Percentiles rank a stretch among this genome's conserved stretches.
phyloP scores from a whole-genome alignment of 2,888 invertebrate genomes.

The Philopedon plagiatum region DNA sequence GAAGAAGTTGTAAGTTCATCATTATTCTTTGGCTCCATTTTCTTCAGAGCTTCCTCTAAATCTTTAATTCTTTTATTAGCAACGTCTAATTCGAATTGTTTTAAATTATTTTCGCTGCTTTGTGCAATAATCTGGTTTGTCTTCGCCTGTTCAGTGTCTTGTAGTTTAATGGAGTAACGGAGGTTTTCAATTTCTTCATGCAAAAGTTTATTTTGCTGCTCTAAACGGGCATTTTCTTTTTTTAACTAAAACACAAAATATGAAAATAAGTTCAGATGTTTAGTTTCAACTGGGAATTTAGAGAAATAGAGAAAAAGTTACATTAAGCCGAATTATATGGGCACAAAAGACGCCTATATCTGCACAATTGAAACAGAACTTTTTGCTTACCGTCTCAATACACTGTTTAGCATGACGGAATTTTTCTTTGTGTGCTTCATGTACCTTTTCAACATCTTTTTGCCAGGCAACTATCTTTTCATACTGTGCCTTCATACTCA shows the following conservation, averaged over 20 bases:
- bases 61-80: conserved; percentile 58
- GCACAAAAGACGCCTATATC: no score
- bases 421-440: conserved; percentile 76
- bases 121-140: conserved; percentile 10
- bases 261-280: conserved; percentile 57
- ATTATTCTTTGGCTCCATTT: conserved; percentile 45
- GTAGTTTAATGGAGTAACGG: neutral
- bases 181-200: conserved; percentile 24
- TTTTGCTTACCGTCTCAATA: conserved; percentile 72
- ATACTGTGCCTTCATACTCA: conserved; percentile 78
- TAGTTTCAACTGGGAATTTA: no score
- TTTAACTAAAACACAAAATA: conserved; percentile 37
- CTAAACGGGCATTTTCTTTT: conserved; percentile 66
- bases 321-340: no score
- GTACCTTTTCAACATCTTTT: conserved; percentile 76
- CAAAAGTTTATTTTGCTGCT: conserved; percentile 56
- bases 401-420: conserved; percentile 76
- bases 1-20: conserved; percentile 20
- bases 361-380: conserved; percentile 48
- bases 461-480: conserved; percentile 75
- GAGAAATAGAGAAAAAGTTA: no score
- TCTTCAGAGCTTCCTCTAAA: conserved; percentile 50
- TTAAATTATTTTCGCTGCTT: conserved; percentile 52
- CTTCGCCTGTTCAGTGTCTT: conserved; percentile 4
- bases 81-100: conserved; percentile 56